Conservation (phyloP, 1,140 invertebrate genomes). For the Panagrolaimus sp. region DNA sequence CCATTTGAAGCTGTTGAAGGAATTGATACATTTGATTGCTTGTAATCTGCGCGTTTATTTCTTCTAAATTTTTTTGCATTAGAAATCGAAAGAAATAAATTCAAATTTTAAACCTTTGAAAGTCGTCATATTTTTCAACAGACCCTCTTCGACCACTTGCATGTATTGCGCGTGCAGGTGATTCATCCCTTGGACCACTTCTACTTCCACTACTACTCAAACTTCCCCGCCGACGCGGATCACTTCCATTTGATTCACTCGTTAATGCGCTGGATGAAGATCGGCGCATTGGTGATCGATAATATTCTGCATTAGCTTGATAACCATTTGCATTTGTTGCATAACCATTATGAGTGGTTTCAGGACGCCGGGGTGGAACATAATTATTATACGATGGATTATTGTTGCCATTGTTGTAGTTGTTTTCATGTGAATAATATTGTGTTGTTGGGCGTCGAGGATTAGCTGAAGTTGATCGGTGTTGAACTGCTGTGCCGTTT, state of each 20-base stretch:
- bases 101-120: background rate
- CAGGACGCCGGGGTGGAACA: background rate
- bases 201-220: background rate
- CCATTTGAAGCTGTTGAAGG: slow-evolving; percentile 1
- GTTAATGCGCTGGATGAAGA: slow-evolving; percentile 5
- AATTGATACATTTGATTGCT: slow-evolving; percentile 10
- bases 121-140: slow-evolving; percentile 5
- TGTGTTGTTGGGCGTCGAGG: slow-evolving; percentile 1
- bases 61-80: slow-evolving; percentile 6
- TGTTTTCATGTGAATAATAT: background rate
- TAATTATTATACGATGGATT: background rate
- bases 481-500: background rate
- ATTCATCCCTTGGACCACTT: slow-evolving; percentile 3
- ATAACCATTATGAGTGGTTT: slow-evolving; percentile 17
- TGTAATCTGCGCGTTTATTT: slow-evolving; percentile 7
- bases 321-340: background rate
- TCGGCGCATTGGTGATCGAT: background rate
- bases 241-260: background rate
- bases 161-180: background rate
- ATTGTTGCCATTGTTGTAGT: slow-evolving; percentile 6
- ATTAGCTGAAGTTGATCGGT: background rate
- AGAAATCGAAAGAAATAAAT: background rate
- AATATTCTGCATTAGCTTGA: background rate
- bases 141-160: background rate
- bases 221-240: slow-evolving; percentile 7